A percentile compares a stretch with the other conserved stretches of the same genome.
phyloP scores from a whole-genome alignment of 1,140 invertebrate genomes.

The Bradynema listronoti region DNA sequence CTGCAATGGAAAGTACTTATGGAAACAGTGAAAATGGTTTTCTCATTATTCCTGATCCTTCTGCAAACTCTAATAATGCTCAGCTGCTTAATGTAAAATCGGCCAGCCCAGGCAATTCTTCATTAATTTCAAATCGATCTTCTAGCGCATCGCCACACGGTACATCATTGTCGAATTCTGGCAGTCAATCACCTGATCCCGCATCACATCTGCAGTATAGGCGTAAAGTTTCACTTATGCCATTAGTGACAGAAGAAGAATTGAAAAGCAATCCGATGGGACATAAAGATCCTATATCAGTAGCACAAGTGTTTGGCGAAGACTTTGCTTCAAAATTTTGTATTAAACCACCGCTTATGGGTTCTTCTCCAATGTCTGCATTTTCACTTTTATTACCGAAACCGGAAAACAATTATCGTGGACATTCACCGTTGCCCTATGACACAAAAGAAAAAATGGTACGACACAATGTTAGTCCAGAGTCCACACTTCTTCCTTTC shows the following conservation, averaged over 20 bases:
- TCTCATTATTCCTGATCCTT: too few relatives aligned
- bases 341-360: not conserved
- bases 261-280: slow-evolving; percentile 23
- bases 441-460: slow-evolving; percentile 34
- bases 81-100: too few relatives aligned
- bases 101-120: too few relatives aligned
- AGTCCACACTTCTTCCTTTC: slow-evolving; percentile 20
- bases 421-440: slow-evolving; percentile 30
- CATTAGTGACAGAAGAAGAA: slow-evolving; percentile 38
- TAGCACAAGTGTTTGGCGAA: slow-evolving; percentile 39
- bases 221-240: slow-evolving; percentile 43
- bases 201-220: slow-evolving; percentile 10
- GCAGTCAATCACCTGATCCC: too few relatives aligned
- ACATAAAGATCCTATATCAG: slow-evolving; percentile 28
- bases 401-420: not conserved
- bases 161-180: too few relatives aligned
- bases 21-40: too few relatives aligned
- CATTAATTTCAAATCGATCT: too few relatives aligned
- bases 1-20: too few relatives aligned
- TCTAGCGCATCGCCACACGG: too few relatives aligned
- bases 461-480: slow-evolving; percentile 5
- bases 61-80: too few relatives aligned
- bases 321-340: slow-evolving; percentile 48
- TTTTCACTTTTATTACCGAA: slow-evolving; percentile 16
- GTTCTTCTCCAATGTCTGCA: not conserved